phyloP scores from a whole-genome alignment of 2,113 vertebrate genomes.

The Litocranius walleri region DNA sequence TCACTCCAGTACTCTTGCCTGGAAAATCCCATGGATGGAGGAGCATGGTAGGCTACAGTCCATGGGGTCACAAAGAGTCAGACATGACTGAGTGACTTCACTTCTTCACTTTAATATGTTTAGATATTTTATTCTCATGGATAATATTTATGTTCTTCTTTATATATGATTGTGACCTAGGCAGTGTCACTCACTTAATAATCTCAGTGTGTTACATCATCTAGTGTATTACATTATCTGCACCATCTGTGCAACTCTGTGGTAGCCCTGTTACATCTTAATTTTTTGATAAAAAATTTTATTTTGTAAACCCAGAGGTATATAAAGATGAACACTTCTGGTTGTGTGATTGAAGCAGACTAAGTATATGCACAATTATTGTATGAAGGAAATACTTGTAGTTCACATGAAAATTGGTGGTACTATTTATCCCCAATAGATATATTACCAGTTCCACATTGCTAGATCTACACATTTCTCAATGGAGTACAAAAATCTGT shows the following conservation, averaged over 20 bases:
- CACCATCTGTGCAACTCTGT: accelerated
- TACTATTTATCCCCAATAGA: background rate
- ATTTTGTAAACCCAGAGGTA: background rate
- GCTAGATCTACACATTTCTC: background rate
- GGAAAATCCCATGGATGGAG: no score
- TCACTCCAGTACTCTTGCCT: no score
- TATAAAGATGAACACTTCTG: background rate
- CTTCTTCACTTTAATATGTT: background rate
- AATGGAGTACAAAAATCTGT: background rate
- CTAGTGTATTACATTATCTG: background rate
- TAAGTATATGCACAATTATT: background rate
- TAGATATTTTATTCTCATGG: background rate
- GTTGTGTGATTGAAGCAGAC: background rate
- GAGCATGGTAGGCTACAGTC: no score
- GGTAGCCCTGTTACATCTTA: background rate
- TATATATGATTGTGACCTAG: background rate
- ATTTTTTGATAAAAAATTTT: background rate
- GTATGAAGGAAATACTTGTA: background rate
- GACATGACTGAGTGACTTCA: no score
- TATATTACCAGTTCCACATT: background rate
- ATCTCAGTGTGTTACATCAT: background rate
- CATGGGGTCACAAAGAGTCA: no score
- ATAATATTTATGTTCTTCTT: background rate
- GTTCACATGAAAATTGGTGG: background rate
- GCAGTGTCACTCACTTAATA: background rate